Evolutionary conservation across 2,888 invertebrate species (phyloP), one percentile per base, ranked within the genome.

Genomic region (Corythucha ciliata): DNA sequence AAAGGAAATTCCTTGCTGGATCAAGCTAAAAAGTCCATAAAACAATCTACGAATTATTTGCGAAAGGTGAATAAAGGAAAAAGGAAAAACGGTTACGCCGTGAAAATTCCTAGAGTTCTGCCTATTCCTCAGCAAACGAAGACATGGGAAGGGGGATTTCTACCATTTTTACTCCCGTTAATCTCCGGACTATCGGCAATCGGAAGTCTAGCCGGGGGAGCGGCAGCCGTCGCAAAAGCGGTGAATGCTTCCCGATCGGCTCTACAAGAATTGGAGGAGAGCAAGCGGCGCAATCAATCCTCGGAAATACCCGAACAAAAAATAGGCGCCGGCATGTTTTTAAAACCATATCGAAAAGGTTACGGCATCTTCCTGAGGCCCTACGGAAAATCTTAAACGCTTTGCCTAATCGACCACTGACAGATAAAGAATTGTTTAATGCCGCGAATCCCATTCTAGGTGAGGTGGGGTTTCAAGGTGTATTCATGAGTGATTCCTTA

Each of bases 141-240:
- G n/a, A 29, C 29, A 41, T 41, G 41, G 61, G 50, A 49, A 24
- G 65, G 66, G 20, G 66, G 67, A 29, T 52, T 66, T 14, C 52
- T 65, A 37, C 45, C 44, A 24, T n/a, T n/a, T n/a, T 26, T 54
- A 16, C 24, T 67, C n/a, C 65, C 66, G 2, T 57, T 68, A 21
- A 65, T 67, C 61, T 65, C 66, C 1, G 65, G 64, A 16, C 53
- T 67, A 32, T 58, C 61, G 18, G 66, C 67, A 14, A 21, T 62
- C 10, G 68, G 67, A 2, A 59, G 63, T 29, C 57, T 67, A 53
- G 61, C 63, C 16, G 34, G 34, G 4, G 12, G 34, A 4, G 34
- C 34, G 34, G 14, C 34, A 10, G 18, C 16, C 46, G 62, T 68
- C 25, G 61, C 63, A 3, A 67, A 65, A 49, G 62, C 66, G 16